Conservation (phyloP, 1,140 invertebrate species). For the Rhagoletis pomonella region DNA sequence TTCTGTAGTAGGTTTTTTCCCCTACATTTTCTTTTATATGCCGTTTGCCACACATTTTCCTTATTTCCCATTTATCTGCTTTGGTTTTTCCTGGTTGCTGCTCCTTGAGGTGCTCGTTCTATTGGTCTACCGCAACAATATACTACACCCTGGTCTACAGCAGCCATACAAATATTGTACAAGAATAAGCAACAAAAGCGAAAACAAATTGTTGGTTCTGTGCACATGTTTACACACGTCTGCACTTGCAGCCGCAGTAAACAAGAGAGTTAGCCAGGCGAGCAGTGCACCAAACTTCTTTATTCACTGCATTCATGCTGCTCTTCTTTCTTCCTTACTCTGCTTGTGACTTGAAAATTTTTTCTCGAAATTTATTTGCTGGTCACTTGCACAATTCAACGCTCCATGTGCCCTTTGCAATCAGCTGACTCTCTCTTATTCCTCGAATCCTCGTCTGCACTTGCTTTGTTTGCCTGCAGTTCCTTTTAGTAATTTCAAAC, state of each 20-base stretch:
- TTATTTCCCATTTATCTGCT: conserved; percentile 30
- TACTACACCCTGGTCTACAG: background rate
- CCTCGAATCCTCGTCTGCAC: background rate
- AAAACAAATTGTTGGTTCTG: background rate
- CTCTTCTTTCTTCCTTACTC: background rate
- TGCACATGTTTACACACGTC: background rate
- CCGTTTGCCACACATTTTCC: background rate
- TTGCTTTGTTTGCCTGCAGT: conserved; percentile 27
- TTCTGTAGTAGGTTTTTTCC: background rate
- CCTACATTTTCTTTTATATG: conserved; percentile 25
- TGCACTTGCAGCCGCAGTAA: background rate
- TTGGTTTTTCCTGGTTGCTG: conserved; percentile 11
- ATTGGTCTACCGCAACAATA: conserved; percentile 42
- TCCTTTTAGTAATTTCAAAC: background rate
- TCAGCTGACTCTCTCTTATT: background rate
- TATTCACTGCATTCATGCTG: background rate
- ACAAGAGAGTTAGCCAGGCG: background rate
- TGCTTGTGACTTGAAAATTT: background rate
- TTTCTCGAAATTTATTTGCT: conserved; percentile 5
- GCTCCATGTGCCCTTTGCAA: background rate
- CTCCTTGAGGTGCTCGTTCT: conserved; percentile 15
- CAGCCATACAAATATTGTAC: conserved; percentile 15
- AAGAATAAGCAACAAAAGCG: conserved; percentile 3
- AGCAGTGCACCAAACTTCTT: background rate
- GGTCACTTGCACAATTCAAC: conserved; percentile 20